Base-by-base conservation (phyloP, 2,888 invertebrate genomes). In the Embidobia sp. region DNA sequence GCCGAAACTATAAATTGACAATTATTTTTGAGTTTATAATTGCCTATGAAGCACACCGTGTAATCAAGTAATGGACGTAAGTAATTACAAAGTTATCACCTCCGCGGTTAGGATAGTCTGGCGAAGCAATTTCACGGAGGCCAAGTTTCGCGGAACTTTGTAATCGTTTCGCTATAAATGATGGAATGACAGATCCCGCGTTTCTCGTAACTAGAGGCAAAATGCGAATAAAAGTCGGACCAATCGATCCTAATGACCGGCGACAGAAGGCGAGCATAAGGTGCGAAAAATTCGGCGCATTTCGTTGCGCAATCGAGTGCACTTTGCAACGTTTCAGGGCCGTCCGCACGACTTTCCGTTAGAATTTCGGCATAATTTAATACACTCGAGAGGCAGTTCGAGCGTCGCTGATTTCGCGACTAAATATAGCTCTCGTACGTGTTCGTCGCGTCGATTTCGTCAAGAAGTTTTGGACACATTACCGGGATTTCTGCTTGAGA, bases 61-160 rank as follows among this genome's bases (percentile, higher is more conserved):
- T 77, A 74, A 69, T 69, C 40, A 44, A 57, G 64, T 70, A 74
- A 75, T 70, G 61, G 75, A 66, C 49, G 70, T 70, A 55, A 75
- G 69, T 70, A 78, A 74, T 78, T 78, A 70, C 66, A 55, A 61
- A 75, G 66, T 72, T 75, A 63, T 63, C 67, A 69, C 67, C 13
- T 42, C 16, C 49, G 67, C 40, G 49, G 70, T 61, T 72, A 53
- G 61, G 48, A 61, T 46, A 59, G 53, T 44, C 27, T 33, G 40
- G 46, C 66, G 31, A 57, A 66, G 77, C 77, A 77, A 77, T 77
- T 70, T 77, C 66, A 51, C 46, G 48, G 53, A 27, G 40, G 3
- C 59, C 70, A 77, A 77, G 77, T 77, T 77, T 66, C 61, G 26
- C 31, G 44, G 8, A 70, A 77, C 70, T 70, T 72, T 57, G 48